These are phyloP conservation scores for Crossocerus cetratus DNA, from an alignment of 2,888 invertebrate genomes.

Conservation along the genomic window DNA sequence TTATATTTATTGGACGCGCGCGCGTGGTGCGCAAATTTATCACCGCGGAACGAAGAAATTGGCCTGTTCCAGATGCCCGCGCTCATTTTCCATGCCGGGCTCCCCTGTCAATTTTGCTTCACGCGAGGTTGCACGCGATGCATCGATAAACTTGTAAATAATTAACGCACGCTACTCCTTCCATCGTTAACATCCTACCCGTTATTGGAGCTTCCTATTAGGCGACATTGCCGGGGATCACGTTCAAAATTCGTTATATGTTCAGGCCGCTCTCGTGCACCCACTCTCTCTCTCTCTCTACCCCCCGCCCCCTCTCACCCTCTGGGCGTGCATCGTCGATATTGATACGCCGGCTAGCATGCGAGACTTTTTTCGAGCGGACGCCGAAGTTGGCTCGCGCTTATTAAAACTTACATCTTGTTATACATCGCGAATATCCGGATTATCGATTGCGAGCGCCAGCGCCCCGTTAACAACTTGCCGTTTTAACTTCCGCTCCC, in stretches of 20 bases:
- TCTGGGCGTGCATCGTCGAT: background rate
- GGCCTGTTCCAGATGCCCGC: conserved; percentile 37
- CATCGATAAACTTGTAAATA: conserved; percentile 68
- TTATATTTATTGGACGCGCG: conserved; percentile 25
- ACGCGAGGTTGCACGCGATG: conserved; percentile 54
- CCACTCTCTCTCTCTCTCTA: background rate
- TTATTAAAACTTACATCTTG: conserved; percentile 5
- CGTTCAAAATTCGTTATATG: conserved; percentile 51
- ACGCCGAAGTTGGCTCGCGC: background rate
- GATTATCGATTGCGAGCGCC: background rate
- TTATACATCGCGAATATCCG: background rate
- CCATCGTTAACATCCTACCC: conserved; percentile 58
- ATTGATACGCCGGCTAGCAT: background rate
- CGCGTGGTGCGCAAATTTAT: conserved; percentile 38
- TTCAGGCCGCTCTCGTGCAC: background rate
- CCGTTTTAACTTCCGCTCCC: background rate
- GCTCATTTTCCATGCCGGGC: conserved; percentile 46
- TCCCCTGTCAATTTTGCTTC: conserved; percentile 54
- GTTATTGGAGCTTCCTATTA: conserved; percentile 62
- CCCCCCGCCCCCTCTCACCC: background rate
- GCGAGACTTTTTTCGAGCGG: background rate
- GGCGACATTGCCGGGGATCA: conserved; percentile 44
- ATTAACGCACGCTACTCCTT: conserved; percentile 62
- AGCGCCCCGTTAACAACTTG: background rate
- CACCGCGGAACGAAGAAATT: conserved; percentile 60